phyloP scores from a whole-genome alignment of 1,140 invertebrate genomes.

The Bombus sylvicola region DNA sequence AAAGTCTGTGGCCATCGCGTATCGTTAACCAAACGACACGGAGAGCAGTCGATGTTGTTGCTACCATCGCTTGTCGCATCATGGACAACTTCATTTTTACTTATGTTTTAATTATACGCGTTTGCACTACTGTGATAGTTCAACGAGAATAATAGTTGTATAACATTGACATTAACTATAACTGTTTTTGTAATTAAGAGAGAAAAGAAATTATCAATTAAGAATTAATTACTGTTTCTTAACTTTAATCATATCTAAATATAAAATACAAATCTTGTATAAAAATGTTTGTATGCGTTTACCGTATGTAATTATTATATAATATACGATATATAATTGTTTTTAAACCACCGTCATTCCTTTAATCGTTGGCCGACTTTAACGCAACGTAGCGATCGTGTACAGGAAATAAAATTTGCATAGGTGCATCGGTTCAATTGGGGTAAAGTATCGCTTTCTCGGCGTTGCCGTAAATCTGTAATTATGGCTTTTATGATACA shows the following conservation, averaged over 20 bases:
- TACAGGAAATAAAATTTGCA: not conserved
- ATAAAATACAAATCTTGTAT: not conserved
- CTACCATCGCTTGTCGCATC: not conserved
- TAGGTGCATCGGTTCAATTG: not conserved
- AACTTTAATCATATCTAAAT: not conserved
- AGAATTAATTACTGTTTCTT: too few species aligned
- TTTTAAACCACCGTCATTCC: too few species aligned
- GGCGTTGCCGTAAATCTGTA: not conserved
- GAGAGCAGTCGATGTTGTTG: not conserved
- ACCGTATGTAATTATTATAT: too few species aligned
- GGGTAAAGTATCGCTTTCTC: not conserved
- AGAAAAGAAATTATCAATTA: not conserved
- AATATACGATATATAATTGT: too few species aligned
- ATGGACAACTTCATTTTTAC: not conserved
- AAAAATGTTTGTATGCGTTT: not conserved
- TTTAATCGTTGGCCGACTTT: too few species aligned
- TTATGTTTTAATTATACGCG: not conserved
- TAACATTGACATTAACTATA: not conserved
- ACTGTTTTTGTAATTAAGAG: not conserved
- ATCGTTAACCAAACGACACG: not conserved
- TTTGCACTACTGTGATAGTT: not conserved
- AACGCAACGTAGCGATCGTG: too few species aligned
- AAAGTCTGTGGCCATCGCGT: not conserved
- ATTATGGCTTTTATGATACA: constrained; percentile 46
- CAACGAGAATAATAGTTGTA: not conserved